These are phyloP conservation scores for Coilia nasus DNA, from an alignment of 2,797 vertebrate genomes.

Conservation along the genomic window DNA sequence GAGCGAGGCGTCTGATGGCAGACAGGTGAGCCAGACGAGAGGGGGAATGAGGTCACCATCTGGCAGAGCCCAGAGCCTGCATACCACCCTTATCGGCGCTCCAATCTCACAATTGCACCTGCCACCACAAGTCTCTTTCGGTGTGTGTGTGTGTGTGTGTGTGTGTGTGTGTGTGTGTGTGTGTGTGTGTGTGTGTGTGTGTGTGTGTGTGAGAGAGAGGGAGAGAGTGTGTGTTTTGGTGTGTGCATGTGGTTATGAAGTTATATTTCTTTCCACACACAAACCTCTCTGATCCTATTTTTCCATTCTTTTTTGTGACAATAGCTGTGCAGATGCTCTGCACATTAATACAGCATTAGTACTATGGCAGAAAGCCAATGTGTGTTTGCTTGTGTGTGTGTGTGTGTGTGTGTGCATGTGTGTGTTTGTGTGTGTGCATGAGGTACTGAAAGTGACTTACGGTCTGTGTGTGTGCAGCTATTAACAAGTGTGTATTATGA, in stretches of 20 bases:
- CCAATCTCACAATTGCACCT: conserved; percentile 18
- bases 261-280: neutral
- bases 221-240: no score
- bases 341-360: neutral
- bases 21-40: conserved; percentile 9
- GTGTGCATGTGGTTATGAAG: no score
- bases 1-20: neutral
- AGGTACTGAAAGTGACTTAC: no score
- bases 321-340: neutral
- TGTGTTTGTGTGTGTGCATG: neutral
- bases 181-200: neutral
- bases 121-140: conserved; percentile 12
- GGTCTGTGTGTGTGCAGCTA: no score
- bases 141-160: neutral
- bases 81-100: neutral
- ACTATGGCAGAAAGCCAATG: neutral
- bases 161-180: neutral
- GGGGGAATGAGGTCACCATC: neutral
- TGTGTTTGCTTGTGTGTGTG: neutral
- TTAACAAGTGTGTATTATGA: no score
- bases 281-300: neutral
- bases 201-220: neutral
- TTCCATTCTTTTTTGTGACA: neutral
- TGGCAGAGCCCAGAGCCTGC: neutral
- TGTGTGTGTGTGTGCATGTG: neutral